phyloP scores from a whole-genome alignment of 1,140 invertebrate genomes.

The Armadillidium nasatum region DNA sequence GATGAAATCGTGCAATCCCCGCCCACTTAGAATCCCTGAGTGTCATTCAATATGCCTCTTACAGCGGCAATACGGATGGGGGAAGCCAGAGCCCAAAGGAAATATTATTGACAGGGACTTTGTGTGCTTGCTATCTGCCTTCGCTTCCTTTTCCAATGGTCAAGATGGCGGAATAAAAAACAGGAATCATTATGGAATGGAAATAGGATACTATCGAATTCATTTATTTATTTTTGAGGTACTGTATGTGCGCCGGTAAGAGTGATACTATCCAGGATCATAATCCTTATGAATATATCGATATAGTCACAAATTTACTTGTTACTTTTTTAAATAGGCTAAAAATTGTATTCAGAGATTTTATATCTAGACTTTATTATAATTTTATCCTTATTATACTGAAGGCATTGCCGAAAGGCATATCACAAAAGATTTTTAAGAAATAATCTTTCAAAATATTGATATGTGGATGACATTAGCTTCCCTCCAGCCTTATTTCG shows the following conservation, averaged over 20 bases:
- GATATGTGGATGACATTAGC: not conserved
- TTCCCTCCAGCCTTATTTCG: too few species aligned
- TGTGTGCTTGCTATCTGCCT: not conserved
- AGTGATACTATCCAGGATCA: not conserved
- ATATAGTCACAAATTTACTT: too few species aligned
- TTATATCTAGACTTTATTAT: not conserved
- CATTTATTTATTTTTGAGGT: not conserved
- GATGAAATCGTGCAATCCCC: not conserved
- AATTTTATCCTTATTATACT: not conserved
- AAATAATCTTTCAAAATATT: not conserved
- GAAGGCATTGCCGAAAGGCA: not conserved
- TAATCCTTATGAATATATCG: not conserved
- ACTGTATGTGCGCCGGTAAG: too few species aligned
- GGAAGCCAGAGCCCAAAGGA: not conserved
- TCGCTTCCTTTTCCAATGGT: not conserved
- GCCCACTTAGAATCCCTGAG: not conserved
- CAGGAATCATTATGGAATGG: not conserved
- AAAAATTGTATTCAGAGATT: not conserved
- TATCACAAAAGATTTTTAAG: not conserved
- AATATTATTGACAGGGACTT: not conserved
- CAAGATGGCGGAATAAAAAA: not conserved
- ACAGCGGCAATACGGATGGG: not conserved
- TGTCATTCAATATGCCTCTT: conserved; percentile 3
- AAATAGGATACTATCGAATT: not conserved
- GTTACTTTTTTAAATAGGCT: too few species aligned